Conservation (phyloP, 2,797 vertebrate genomes). For the Rhodeus uyekii region DNA sequence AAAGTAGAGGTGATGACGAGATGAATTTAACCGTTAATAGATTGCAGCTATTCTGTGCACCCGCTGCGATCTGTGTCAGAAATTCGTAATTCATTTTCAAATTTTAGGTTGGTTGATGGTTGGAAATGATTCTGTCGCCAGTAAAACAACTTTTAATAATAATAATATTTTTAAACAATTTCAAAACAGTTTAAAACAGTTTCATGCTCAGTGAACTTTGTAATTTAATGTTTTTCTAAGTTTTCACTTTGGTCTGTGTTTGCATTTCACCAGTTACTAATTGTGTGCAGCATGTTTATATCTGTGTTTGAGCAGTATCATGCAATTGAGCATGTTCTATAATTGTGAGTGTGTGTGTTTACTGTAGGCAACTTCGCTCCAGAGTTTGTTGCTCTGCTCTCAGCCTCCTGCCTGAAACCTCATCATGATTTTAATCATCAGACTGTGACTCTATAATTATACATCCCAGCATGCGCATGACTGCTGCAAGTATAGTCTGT, state of each 20-base stretch:
- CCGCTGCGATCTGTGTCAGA: too few species aligned
- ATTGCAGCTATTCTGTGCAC: too few species aligned
- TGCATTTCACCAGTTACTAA: not conserved
- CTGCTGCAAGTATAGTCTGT: not conserved
- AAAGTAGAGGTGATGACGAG: too few species aligned
- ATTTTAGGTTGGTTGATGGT: too few species aligned
- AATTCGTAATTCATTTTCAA: too few species aligned
- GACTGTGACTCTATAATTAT: conserved; percentile 34
- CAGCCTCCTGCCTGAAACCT: conserved; percentile 36
- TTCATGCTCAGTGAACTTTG: not conserved
- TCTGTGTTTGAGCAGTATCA: conserved; percentile 13
- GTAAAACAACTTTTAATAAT: too few species aligned
- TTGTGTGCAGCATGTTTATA: not conserved
- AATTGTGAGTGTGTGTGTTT: conserved; percentile 22
- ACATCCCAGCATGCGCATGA: conserved; percentile 32
- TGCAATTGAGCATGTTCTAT: not conserved
- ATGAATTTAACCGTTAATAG: too few species aligned
- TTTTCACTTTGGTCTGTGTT: not conserved
- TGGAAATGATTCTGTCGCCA: too few species aligned
- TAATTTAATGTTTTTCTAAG: not conserved
- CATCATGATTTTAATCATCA: conserved; percentile 47
- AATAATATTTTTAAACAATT: too few species aligned
- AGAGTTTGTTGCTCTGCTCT: conserved; percentile 3
- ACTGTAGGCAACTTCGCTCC: not conserved
- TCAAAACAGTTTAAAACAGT: too few species aligned